phyloP scores from a whole-genome alignment of 2,113 vertebrate species.

The Macaca nemestrina region DNA sequence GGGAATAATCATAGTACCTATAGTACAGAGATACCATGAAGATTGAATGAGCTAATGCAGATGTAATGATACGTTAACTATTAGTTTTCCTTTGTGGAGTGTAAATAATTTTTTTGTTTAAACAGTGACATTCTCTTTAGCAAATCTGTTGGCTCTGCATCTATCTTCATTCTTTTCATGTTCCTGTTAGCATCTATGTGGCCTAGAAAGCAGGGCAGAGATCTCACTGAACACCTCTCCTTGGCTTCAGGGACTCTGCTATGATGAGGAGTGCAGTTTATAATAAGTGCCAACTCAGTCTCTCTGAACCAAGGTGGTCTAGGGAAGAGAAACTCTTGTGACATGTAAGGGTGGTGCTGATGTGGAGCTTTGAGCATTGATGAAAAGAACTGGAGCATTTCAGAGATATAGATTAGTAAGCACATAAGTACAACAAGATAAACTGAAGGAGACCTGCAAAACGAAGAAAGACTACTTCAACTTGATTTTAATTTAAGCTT shows the following conservation, averaged over 20 bases:
- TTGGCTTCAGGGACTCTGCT: not conserved
- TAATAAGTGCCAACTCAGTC: not conserved
- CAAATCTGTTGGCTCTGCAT: not conserved
- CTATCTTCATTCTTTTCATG: not conserved
- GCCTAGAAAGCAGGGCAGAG: accelerated
- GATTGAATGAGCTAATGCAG: not conserved
- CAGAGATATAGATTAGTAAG: not conserved
- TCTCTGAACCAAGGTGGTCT: not conserved
- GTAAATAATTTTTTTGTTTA: not conserved
- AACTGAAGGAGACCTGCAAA: accelerated
- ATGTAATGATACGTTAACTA: not conserved
- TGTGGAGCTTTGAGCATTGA: not conserved
- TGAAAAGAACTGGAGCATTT: accelerated
- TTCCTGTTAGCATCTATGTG: not conserved
- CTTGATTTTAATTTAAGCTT: not conserved
- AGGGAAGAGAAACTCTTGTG: not conserved
- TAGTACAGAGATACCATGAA: not conserved
- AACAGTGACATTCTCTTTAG: not conserved
- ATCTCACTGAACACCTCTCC: accelerated
- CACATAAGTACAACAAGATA: not conserved
- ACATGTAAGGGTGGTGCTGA: accelerated
- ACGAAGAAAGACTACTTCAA: not conserved
- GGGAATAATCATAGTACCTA: not conserved
- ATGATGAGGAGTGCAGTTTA: accelerated
- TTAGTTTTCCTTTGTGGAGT: not conserved